Evolutionary conservation across 2,113 vertebrate species (phyloP).

Genomic region (Chaetodon auriga): DNA sequence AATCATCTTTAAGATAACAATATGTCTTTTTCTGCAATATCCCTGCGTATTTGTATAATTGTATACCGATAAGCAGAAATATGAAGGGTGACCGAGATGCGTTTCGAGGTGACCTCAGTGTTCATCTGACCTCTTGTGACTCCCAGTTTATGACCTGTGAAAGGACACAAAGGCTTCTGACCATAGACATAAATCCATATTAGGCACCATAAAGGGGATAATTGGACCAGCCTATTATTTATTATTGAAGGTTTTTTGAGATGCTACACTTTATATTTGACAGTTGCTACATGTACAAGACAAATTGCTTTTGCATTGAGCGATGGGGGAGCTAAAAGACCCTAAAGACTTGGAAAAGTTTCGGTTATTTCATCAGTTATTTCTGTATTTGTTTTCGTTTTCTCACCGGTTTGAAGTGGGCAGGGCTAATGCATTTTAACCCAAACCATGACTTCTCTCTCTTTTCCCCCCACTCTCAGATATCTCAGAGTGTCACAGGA

Average conservation of each 20-base stretch:
- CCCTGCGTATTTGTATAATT: neutral
- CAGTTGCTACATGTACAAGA: conserved; percentile 4
- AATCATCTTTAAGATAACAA: neutral
- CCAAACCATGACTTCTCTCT: too few species aligned
- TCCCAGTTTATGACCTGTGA: conserved; percentile 68
- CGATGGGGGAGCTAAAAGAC: neutral
- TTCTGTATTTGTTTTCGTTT: too few species aligned
- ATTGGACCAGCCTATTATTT: conserved; percentile 58
- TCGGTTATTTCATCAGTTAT: neutral
- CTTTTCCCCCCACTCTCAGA: too few species aligned
- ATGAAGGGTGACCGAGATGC: neutral
- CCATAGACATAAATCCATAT: conserved; percentile 73
- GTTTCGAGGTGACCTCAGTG: conserved; percentile 53
- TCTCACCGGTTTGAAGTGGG: neutral
- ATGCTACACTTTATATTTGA: conserved; percentile 36
- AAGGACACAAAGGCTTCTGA: conserved; percentile 59
- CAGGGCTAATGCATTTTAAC: too few species aligned
- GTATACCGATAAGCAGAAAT: neutral
- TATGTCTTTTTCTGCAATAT: neutral
- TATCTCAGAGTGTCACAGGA: too few species aligned
- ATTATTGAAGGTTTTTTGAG: conserved; percentile 36
- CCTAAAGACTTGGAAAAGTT: neutral
- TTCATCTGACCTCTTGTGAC: conserved; percentile 66
- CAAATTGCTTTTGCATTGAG: conserved; percentile 30
- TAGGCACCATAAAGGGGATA: conserved; percentile 52